Evolutionary conservation across 2,113 vertebrate species (phyloP), one percentile per base, ranked within the genome.

Genomic region (Coracopsis vasa): DNA sequence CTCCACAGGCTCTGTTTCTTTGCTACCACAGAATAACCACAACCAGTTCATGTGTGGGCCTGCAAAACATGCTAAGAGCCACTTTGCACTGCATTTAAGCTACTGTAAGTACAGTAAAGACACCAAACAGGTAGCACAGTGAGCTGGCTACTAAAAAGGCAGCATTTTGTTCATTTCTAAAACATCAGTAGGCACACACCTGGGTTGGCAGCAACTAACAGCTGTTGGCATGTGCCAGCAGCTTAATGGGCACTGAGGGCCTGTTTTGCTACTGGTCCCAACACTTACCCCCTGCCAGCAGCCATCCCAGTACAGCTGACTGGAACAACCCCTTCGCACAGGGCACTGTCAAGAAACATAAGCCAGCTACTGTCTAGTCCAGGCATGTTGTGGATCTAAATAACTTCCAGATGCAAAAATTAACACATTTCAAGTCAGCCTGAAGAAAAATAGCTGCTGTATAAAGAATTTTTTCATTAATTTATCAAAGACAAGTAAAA

Each of bases 361-460:
- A 81, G 65, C 24, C 61, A 91, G 73, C 77, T 37, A 15, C 72
- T 93, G 75, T 74, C 92, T 86, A 28, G 86, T 58, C 87, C 16
- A 18, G 87, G 66, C 81, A 18, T 1, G 80, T 61, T 60, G 21
- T 42, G 71, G 78, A 60, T 42, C 62, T 77, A 18, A 93, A 33
- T 41, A 58, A 35, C 58, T 33, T 86, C 51, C 85, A 96, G 74
- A 80, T 90, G 79, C 11, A 74, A 86, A 96, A 92, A 90, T 71
- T 8, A 88, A n/a, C 82, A 39, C 64, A 56, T 66, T 87, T 65
- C 73, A 73, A 39, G 72, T 66, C 84, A 90, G 78, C 84, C 81
- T 60, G 67, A 45, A 73, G 86, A 64, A 74, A 86, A 91, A 73
- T 9, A 88, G 71, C 29, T 74, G 89, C 41, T 73, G 7, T 2